Percentiles rank a stretch among this genome's conserved stretches.
phyloP scores from a whole-genome alignment of 1,140 invertebrate genomes.

The Drosophila pallidifrons region DNA sequence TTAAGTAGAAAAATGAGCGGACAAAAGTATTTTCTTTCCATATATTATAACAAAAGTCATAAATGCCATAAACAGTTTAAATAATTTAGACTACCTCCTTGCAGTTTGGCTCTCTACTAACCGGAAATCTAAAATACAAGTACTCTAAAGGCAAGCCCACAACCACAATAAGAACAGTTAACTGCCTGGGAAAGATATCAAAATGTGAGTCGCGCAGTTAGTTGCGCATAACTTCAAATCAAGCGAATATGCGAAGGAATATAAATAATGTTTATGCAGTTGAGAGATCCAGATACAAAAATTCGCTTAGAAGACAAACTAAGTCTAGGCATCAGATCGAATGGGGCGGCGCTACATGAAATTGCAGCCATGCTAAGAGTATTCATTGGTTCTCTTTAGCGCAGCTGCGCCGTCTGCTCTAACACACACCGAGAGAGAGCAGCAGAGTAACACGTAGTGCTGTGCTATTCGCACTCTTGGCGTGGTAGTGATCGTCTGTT shows the following conservation, averaged over 20 bases:
- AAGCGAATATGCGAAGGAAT: slow-evolving; percentile 45
- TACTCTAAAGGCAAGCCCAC: neutral
- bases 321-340: slow-evolving; percentile 16
- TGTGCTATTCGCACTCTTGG: slow-evolving; percentile 18
- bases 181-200: slow-evolving; percentile 22
- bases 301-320: slow-evolving; percentile 28
- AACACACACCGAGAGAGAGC: slow-evolving; percentile 21
- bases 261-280: slow-evolving; percentile 50
- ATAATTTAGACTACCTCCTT: too few relatives aligned
- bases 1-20: too few relatives aligned
- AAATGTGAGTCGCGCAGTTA: slow-evolving; percentile 22
- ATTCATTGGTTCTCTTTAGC: slow-evolving; percentile 54
- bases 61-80: too few relatives aligned
- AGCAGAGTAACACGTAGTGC: neutral
- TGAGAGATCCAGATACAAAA: slow-evolving; percentile 37
- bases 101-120: neutral
- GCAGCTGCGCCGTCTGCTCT: slow-evolving; percentile 52
- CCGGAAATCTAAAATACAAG: slow-evolving; percentile 34
- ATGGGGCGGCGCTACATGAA: slow-evolving; percentile 62
- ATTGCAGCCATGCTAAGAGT: slow-evolving; percentile 71
- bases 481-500: neutral
- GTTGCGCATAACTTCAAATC: slow-evolving; percentile 72
- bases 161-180: slow-evolving; percentile 22
- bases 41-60: too few relatives aligned
- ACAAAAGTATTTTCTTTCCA: too few relatives aligned